Conservation (phyloP, 2,797 vertebrate species). For the Labroides dimidiatus region DNA sequence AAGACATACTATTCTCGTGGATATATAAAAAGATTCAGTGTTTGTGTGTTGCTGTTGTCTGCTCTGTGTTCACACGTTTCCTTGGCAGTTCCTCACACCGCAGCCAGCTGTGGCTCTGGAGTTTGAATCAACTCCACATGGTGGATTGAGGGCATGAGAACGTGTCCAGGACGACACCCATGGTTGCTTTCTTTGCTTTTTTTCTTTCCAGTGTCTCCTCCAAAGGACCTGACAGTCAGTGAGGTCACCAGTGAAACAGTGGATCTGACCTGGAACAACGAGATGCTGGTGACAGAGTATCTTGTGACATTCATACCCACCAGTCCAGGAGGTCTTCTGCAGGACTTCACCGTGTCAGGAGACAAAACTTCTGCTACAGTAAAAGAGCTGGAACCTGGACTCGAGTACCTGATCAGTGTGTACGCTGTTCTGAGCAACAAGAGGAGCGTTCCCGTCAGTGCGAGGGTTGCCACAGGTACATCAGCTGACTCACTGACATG, state of each 20-base stretch:
- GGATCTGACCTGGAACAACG: conserved; percentile 92
- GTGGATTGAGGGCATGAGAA: conserved; percentile 37
- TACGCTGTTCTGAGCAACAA: conserved; percentile 93
- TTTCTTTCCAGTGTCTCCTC: conserved; percentile 88
- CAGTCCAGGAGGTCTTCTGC: conserved; percentile 85
- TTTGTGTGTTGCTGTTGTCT: conserved; percentile 37
- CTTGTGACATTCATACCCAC: conserved; percentile 90
- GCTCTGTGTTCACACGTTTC: conserved; percentile 31
- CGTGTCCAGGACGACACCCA: conserved; percentile 33
- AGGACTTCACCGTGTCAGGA: conserved; percentile 90
- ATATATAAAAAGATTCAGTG: conserved; percentile 29
- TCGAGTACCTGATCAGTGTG: conserved; percentile 94
- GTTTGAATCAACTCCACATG: conserved; percentile 51
- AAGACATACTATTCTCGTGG: conserved; percentile 33
- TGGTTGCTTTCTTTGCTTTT: not conserved
- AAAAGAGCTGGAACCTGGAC: conserved; percentile 91
- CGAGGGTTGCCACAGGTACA: conserved; percentile 91
- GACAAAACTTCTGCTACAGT: conserved; percentile 87
- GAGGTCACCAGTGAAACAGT: conserved; percentile 89
- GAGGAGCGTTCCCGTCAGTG: conserved; percentile 92
- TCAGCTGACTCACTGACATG: not conserved
- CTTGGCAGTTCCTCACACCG: conserved; percentile 48
- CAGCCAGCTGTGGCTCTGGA: conserved; percentile 70
- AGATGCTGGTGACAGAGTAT: conserved; percentile 92
- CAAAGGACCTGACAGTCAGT: conserved; percentile 88